Conservation (phyloP, 2,113 vertebrate species). For the Elanus axillaris region DNA sequence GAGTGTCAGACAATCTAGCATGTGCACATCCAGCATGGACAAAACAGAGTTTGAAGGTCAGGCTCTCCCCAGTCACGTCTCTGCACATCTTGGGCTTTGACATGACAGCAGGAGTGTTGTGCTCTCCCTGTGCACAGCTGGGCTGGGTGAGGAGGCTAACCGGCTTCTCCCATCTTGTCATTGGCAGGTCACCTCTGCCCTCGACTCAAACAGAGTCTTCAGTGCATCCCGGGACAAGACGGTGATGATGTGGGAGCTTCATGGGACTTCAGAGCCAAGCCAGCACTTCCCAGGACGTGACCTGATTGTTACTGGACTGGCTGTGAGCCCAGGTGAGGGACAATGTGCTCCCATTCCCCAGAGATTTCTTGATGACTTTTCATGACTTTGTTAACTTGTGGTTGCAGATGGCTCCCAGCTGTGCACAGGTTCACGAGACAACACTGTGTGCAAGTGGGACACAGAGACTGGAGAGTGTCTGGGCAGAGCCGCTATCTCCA, state of each 20-base stretch:
- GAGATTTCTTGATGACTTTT: not conserved
- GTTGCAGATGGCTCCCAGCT: slow-evolving; percentile 81
- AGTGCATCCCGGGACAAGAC: slow-evolving; percentile 91
- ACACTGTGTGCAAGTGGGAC: slow-evolving; percentile 91
- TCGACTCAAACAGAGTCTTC: slow-evolving; percentile 83
- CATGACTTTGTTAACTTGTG: not conserved
- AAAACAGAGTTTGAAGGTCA: not conserved
- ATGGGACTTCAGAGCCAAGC: slow-evolving; percentile 69
- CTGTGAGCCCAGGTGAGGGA: slow-evolving; percentile 85
- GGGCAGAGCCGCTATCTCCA: slow-evolving; percentile 81
- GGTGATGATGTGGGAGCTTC: slow-evolving; percentile 88
- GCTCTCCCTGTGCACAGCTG: not conserved
- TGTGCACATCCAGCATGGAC: fast-evolving
- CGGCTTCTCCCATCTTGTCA: not conserved
- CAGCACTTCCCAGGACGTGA: slow-evolving; percentile 86
- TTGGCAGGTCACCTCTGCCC: slow-evolving; percentile 79
- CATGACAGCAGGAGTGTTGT: not conserved
- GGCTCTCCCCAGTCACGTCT: not conserved
- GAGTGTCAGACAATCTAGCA: fast-evolving
- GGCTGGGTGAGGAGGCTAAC: not conserved
- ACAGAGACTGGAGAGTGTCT: slow-evolving; percentile 82
- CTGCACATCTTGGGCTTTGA: not conserved
- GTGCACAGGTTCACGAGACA: slow-evolving; percentile 92
- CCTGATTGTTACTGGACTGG: slow-evolving; percentile 90
- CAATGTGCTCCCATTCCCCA: not conserved